These are phyloP conservation scores for Lordiphosa fenestrarum DNA, from an alignment of 2,888 invertebrate genomes.

Conservation along the genomic window DNA sequence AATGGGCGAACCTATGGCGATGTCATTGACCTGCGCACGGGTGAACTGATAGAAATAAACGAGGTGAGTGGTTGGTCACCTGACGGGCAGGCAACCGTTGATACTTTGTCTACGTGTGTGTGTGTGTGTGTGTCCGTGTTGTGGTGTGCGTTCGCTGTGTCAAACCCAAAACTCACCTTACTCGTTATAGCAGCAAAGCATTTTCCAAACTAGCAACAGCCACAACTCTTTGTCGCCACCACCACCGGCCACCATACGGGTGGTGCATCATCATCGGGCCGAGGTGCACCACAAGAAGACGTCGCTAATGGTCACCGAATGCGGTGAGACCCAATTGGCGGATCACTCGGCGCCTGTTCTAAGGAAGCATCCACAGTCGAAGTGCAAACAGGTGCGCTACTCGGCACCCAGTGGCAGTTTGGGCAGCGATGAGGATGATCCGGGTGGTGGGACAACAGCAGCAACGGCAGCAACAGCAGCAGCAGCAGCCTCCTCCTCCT, in stretches of 20 bases:
- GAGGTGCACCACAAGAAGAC: constrained; percentile 70
- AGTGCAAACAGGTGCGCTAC: constrained; percentile 54
- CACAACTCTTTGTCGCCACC: constrained; percentile 25
- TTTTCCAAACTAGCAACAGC: constrained; percentile 72
- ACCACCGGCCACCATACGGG: constrained; percentile 63
- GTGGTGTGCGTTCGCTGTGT: constrained; percentile 27
- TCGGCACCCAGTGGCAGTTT: constrained; percentile 31
- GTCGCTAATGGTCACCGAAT: constrained; percentile 44
- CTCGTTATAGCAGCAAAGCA: constrained; percentile 78
- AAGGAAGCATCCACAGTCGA: constrained; percentile 32
- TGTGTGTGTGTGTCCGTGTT: constrained; percentile 2
- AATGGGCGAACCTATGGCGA: constrained; percentile 96
- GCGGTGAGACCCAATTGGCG: constrained; percentile 45
- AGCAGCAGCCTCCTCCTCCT: not conserved
- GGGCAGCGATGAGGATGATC: constrained; percentile 34
- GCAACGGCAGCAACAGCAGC: constrained; percentile 13
- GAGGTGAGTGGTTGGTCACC: constrained; percentile 84
- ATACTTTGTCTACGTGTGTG: constrained; percentile 8
- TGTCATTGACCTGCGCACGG: constrained; percentile 91
- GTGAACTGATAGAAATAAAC: constrained; percentile 91
- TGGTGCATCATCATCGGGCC: constrained; percentile 57
- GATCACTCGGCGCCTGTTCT: constrained; percentile 13
- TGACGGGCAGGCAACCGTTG: constrained; percentile 2
- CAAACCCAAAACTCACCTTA: constrained; percentile 66
- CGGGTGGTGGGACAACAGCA: constrained; percentile 10